Evolutionary conservation across 1,140 invertebrate species (phyloP), one percentile per base, ranked within the genome.

Genomic region (Drosophila insularis): DNA sequence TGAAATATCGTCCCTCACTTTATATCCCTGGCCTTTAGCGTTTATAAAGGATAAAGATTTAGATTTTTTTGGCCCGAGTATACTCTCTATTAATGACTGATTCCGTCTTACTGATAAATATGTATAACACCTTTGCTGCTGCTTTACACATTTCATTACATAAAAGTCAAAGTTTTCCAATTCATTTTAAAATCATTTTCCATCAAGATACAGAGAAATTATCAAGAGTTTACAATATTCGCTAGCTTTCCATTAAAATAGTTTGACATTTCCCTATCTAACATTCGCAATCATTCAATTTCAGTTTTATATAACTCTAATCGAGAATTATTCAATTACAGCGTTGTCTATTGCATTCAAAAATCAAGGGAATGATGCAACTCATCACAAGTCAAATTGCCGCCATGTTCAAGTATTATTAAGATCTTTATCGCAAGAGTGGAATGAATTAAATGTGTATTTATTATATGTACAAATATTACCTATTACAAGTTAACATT

Each of bases 401-500:
- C 32, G 37, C 32, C 63, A 23, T 67, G 31, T 23, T 31, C 3
- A 40, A 65, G 50, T 74, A 73, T 73, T 68, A 73, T 19, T n/a
- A 21, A 53, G 46, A 60, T 59, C 19, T 63, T 63, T 53, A 56
- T 56, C 35, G 27, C 7, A 21, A 50, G 43, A 50, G 8, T 10
- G 19, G 19, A 21, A 50, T 50, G 7, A 37, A 58, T 37, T 58
- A 19, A 53, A 23, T 67, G 40, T 58, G 31, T 14, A n/a, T 60
- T 58, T 19, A 50, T 21, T 46, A 46, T 46, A 46, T 19, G 14
- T 46, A 46, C 7, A 19, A 19, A 50, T 50, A 50, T 50, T 50
- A 50, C 72, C 60, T 69, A 71, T 11, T 55, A 71, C 39, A 50
- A 73, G 23, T 66, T 74, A 66, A 71, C 31, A 19, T 68, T 82